Base-by-base conservation (phyloP, 2,797 vertebrate genomes). In the Ciconia nigra region DNA sequence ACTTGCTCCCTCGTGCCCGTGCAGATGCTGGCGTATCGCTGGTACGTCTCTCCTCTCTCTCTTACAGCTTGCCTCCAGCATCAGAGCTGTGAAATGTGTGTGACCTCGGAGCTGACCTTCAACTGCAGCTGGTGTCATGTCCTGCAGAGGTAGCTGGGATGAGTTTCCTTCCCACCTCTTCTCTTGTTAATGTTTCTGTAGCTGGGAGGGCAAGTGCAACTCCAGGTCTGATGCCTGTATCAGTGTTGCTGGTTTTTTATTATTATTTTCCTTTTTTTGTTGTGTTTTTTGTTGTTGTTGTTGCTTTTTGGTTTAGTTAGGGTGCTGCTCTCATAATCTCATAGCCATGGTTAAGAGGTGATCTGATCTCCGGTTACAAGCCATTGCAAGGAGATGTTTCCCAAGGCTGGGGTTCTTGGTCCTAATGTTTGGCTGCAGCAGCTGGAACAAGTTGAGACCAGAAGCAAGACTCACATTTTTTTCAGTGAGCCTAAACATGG, bases 71-170 rank as follows among this genome's bases (percentile, higher is more conserved):
- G 99, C 92, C 98, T 99, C 21, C 99, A 99, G 96, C 99, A 99
- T 93, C 98, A 83, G 51, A 98, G 98, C 96, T 99, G 99, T 2
- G 98, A 99, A 0, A 77, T 95, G 67, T 99, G 99, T 24, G 55
- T 98, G 37, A 97, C 97, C 65, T 99, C 99, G 7, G 98, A 98
- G 96, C 55, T 98, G 95, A 99, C 98, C 57, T 98, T 98, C 54
- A 98, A 98, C 97, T 99, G 99, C 46, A 99, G 98, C 93, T 99
- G 99, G 99, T 99, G 99, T 88, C 99, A 99, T 65, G 99, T 99
- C 44, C 98, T 99, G 78, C 99, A 99, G 94, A 99, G 99, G 99
- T 99, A 96, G 37, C 44, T 74, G 85, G 22, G 25, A 46, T 20
- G 67, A 14, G 54, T 42, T 67, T 47, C 57, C 72, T n/a, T 57